phyloP scores from a whole-genome alignment of 2,888 invertebrate species.

The Stenurella melanura region DNA sequence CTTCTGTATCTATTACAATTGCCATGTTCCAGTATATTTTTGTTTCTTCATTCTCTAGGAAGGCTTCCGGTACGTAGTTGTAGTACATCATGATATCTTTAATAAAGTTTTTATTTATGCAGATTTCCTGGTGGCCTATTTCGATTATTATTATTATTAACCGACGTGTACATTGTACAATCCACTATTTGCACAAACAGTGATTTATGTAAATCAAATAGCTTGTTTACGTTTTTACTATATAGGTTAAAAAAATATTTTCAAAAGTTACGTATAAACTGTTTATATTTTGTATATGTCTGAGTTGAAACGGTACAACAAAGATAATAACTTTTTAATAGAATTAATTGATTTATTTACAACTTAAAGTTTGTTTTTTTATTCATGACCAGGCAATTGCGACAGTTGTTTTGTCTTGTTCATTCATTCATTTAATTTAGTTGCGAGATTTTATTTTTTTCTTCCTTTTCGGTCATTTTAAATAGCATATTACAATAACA shows the following conservation, averaged over 20 bases:
- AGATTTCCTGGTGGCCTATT: too few species aligned
- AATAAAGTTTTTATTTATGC: too few species aligned
- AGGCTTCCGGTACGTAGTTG: too few species aligned
- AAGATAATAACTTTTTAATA: conserved; percentile 14
- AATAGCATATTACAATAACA: too few species aligned
- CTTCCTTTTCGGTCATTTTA: too few species aligned
- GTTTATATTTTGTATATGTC: conserved; percentile 21
- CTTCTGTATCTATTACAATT: too few species aligned
- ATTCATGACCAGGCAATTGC: conserved; percentile 22
- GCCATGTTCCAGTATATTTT: too few species aligned
- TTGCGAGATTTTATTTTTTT: neutral
- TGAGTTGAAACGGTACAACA: conserved; percentile 20
- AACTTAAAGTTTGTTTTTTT: conserved; percentile 23
- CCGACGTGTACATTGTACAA: too few species aligned
- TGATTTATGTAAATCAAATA: neutral
- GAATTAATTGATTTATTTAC: conserved; percentile 14
- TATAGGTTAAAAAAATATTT: conserved; percentile 22
- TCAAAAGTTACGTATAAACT: conserved; percentile 13
- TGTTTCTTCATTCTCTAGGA: too few species aligned
- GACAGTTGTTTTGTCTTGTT: conserved; percentile 3
- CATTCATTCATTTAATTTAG: conserved; percentile 7
- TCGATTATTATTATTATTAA: too few species aligned
- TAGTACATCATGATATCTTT: too few species aligned
- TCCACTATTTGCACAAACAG: neutral
- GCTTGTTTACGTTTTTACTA: neutral